A percentile compares a stretch with the other conserved stretches of the same genome.
Evolutionary conservation across 2,888 invertebrate species (phyloP).

Genomic region (Aspidiotus rigidus): DNA sequence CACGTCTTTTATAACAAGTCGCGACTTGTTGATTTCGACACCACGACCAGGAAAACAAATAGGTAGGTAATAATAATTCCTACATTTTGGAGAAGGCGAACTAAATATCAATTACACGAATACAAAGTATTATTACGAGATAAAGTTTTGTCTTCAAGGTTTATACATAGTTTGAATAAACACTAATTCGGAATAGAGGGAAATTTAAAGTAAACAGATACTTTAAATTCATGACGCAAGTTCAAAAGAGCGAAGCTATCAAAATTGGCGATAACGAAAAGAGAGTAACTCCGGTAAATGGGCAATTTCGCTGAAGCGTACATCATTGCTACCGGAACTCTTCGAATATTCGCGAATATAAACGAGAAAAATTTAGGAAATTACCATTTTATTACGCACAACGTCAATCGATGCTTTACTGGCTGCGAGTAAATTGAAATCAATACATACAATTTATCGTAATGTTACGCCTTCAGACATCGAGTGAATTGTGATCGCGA

Average conservation of each 20-base stretch:
- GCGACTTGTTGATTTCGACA: too few species aligned
- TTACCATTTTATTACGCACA: conserved; percentile 23
- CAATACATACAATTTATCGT: too few species aligned
- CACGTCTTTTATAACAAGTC: too few species aligned
- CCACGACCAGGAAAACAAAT: too few species aligned
- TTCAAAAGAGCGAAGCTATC: conserved; percentile 28
- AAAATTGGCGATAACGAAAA: conserved; percentile 26
- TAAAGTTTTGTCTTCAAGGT: too few species aligned
- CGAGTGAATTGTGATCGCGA: too few species aligned
- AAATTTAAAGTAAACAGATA: conserved; percentile 31
- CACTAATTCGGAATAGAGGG: not conserved
- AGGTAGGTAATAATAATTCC: too few species aligned
- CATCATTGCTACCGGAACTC: not conserved
- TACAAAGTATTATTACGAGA: too few species aligned
- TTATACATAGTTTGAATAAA: too few species aligned
- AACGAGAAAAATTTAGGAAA: conserved; percentile 26
- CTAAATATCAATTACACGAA: too few species aligned
- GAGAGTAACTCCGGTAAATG: conserved; percentile 9
- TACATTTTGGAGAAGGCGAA: too few species aligned
- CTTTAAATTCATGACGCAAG: conserved; percentile 33
- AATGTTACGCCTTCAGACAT: too few species aligned
- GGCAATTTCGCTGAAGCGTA: conserved; percentile 24
- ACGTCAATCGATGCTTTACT: conserved; percentile 18
- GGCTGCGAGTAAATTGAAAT: not conserved
- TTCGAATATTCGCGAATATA: conserved; percentile 17